A percentile compares a stretch with the other conserved stretches of the same genome.
These are phyloP conservation scores for Orthosia incerta DNA, from an alignment of 2,888 invertebrate genomes.

Conservation along the genomic window DNA sequence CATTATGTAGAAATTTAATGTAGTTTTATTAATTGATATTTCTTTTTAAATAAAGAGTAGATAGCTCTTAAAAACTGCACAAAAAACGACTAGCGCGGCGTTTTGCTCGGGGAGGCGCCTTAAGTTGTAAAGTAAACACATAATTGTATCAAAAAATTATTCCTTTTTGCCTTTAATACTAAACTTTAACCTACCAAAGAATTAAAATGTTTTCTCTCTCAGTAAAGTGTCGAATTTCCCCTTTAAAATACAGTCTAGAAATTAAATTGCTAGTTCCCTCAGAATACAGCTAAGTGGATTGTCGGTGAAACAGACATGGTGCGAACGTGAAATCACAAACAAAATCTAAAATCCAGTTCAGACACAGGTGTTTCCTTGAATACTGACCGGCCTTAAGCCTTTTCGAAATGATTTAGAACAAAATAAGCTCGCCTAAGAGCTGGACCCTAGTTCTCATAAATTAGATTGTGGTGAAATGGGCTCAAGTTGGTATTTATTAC, in stretches of 20 bases:
- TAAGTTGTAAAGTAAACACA: too few species aligned
- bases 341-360: conserved; percentile 21
- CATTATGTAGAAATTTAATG: too few species aligned
- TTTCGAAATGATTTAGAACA: conserved; percentile 43
- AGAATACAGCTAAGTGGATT: conserved; percentile 4
- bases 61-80: too few species aligned
- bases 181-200: too few species aligned
- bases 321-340: conserved; percentile 15
- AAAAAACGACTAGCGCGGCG: too few species aligned
- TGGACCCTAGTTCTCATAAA: conserved; percentile 21
- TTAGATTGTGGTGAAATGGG: conserved; percentile 20
- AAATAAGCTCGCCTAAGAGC: conserved; percentile 28
- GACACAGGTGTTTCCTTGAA: conserved; percentile 34
- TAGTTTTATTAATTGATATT: too few species aligned
- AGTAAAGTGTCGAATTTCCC: background rate
- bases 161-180: too few species aligned
- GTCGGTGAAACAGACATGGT: background rate
- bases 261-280: conserved; percentile 13
- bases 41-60: too few species aligned
- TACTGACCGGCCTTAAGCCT: conserved; percentile 29
- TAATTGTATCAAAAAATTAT: too few species aligned
- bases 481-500: background rate
- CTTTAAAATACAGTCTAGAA: background rate
- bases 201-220: background rate
- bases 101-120: too few species aligned